Evolutionary conservation across 2,113 vertebrate genomes (phyloP), one percentile per base, ranked within the genome.

Genomic region (Trichechus manatus): DNA sequence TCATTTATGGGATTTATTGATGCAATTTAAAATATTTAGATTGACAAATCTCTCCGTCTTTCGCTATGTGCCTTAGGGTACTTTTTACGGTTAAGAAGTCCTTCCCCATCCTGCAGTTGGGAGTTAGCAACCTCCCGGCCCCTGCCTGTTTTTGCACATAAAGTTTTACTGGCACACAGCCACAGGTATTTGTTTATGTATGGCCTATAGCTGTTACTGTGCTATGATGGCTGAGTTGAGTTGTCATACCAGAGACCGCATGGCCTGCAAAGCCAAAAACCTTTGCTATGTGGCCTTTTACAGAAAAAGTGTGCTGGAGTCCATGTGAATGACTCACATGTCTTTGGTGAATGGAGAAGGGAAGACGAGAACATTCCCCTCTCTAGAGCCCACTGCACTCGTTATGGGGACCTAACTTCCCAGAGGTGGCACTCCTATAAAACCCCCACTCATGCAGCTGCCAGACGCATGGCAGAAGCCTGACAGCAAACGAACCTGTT

Each of bases 401-500:
- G 19, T 19, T 27, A 29, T 4, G 15, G 42, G 72, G 9, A 29
- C 29, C 39, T 31, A 70, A 70, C 70, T 59, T 59, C 25, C 64
- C 5, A 7, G 11, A 56, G 8, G 1, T 1, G 15, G 92, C 6
- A 13, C 75, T 31, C 17, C 19, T 33, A 50, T 5, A 29, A 74
- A 82, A 20, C 83, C 64, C 22, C 61, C 14, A 56, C 53, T 56
- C 53, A 56, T 23, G 59, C 9, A 33, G 27, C 7, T 25, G 23
- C 85, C n/a, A 33, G 9, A 20, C 9, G 2, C 1, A 0, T 17
- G 7, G 50, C 70, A 9, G 22, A 33, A 9, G 9, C 1, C 13
- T 0, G 1, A 6, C 1, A 0, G 36, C 1, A 2, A 22, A 9
- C 98, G 0, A 6, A 99, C 99, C 99, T 99, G 98, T 99, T 99